Conservation (phyloP, 2,113 vertebrate species). For the Pluvianellus socialis region DNA sequence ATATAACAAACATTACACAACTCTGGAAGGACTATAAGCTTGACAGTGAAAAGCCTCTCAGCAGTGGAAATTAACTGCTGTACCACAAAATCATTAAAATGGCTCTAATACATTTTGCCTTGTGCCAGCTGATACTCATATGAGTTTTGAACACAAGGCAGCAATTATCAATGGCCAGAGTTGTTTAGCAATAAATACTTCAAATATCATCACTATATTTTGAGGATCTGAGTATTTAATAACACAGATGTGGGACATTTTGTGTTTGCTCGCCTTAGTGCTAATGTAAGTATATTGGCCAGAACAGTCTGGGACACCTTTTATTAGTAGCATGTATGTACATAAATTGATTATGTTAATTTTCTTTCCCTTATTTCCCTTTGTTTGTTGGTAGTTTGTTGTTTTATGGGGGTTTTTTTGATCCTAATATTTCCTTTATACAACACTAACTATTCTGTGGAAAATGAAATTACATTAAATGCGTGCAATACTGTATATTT, state of each 20-base stretch:
- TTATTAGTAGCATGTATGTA: not conserved
- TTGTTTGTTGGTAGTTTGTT: not conserved
- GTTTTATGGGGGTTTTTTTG: not conserved
- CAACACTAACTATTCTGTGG: not conserved
- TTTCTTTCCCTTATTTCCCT: not conserved
- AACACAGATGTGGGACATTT: not conserved
- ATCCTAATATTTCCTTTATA: not conserved
- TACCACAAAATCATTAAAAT: not conserved
- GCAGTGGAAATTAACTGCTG: not conserved
- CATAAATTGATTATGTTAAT: not conserved
- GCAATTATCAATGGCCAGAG: not conserved
- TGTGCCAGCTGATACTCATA: not conserved
- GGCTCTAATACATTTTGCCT: not conserved
- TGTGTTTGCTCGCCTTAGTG: not conserved
- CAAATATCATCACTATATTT: not conserved
- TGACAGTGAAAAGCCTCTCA: not conserved
- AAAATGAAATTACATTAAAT: not conserved
- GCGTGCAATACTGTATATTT: not conserved
- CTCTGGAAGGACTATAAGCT: not conserved
- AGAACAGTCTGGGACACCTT: not conserved
- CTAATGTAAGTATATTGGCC: not conserved
- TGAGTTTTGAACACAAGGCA: not conserved
- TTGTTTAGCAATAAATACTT: not conserved
- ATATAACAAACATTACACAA: not conserved
- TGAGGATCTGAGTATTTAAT: not conserved